Conservation (phyloP, 2,113 vertebrate species). For the Tricholaema leucomelas region DNA sequence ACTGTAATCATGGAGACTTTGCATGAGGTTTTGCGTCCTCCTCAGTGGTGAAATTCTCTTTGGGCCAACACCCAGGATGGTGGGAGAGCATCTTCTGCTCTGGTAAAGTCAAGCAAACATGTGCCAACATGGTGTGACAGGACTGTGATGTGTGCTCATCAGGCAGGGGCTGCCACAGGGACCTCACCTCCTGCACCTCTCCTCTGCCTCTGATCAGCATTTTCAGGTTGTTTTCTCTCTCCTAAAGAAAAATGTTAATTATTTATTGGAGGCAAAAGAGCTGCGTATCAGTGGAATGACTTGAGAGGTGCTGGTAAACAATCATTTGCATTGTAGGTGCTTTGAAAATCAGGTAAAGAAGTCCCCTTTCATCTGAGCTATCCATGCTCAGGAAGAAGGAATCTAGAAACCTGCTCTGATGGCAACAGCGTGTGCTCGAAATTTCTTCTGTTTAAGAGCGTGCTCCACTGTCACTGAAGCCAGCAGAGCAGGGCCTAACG, state of each 20-base stretch:
- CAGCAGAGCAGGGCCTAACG: fast-evolving
- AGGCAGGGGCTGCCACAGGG: not conserved
- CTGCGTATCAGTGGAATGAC: fast-evolving
- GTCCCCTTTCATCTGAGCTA: not conserved
- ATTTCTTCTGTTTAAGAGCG: not conserved
- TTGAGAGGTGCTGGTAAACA: not conserved
- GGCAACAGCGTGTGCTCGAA: not conserved
- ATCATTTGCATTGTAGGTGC: fast-evolving
- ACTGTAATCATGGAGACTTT: not conserved
- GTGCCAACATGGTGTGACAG: not conserved
- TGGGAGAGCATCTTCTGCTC: not conserved
- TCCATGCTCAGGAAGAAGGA: fast-evolving
- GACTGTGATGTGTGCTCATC: fast-evolving
- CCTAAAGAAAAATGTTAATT: not conserved
- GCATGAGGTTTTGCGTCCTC: not conserved
- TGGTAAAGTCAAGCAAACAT: not conserved
- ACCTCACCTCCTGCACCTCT: fast-evolving
- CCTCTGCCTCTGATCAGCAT: not conserved
- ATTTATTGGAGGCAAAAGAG: not conserved
- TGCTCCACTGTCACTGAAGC: fast-evolving
- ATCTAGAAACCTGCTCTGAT: not conserved
- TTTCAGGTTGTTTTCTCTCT: not conserved
- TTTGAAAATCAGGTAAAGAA: not conserved
- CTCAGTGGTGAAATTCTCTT: fast-evolving
- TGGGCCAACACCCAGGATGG: not conserved